These are phyloP conservation scores for Micromys minutus DNA, from an alignment of 2,113 vertebrate genomes.

Conservation along the genomic window DNA sequence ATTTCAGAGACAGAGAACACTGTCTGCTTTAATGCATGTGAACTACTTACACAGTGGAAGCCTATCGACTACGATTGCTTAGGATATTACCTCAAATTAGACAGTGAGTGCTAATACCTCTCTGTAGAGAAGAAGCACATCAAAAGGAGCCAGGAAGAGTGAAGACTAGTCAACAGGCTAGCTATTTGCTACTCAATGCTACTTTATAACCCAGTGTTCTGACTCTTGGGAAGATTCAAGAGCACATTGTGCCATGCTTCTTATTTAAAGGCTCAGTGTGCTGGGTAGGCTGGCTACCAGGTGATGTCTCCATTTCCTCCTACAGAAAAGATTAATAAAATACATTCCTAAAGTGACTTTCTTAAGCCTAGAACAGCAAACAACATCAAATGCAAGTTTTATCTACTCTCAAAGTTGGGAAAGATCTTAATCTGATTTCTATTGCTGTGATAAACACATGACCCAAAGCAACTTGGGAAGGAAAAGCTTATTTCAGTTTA, in stretches of 20 bases:
- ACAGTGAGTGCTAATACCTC: too few species aligned
- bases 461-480: neutral
- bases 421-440: neutral
- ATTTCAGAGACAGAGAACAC: too few species aligned
- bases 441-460: neutral
- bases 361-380: neutral
- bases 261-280: neutral
- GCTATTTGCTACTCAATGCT: neutral
- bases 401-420: neutral
- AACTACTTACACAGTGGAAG: too few species aligned
- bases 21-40: too few species aligned
- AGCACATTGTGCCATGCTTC: neutral
- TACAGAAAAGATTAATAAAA: neutral
- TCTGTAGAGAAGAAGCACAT: neutral
- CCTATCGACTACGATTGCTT: too few species aligned
- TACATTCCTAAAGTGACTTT: neutral
- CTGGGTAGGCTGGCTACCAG: neutral
- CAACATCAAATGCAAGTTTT: neutral
- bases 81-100: too few species aligned
- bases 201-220: neutral
- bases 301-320: neutral
- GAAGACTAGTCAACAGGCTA: neutral
- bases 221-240: neutral
- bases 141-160: neutral
- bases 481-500: neutral